These are phyloP conservation scores for Vireo griseus DNA, from an alignment of 2,797 vertebrate species.

Conservation along the genomic window DNA sequence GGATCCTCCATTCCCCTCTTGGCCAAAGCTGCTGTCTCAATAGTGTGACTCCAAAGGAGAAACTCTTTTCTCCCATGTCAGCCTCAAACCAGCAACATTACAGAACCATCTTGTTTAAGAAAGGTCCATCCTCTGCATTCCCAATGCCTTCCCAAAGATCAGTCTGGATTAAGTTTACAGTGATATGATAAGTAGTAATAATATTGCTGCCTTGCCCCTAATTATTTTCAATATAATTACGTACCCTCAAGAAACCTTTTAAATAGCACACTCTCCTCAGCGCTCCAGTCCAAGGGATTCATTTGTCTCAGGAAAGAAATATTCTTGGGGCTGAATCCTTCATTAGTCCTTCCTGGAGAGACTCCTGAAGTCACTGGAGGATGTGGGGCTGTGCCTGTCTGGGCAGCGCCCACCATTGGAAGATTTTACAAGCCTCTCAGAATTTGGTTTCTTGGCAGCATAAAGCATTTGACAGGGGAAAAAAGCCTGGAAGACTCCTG, in stretches of 20 bases:
- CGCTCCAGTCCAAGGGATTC: not conserved
- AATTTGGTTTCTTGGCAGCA: not conserved
- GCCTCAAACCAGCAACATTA: not conserved
- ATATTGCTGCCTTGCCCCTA: conserved; percentile 41
- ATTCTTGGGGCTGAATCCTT: conserved; percentile 43
- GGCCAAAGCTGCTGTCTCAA: not conserved
- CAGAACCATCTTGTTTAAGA: not conserved
- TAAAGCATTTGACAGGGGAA: not conserved
- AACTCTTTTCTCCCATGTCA: not conserved
- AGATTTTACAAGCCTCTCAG: not conserved
- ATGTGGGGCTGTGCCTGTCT: not conserved
- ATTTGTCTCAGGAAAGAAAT: conserved; percentile 33
- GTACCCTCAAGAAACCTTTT: conserved; percentile 68
- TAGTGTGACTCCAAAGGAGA: not conserved
- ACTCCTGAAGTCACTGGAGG: not conserved
- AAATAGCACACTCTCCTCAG: conserved; percentile 30
- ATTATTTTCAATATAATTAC: conserved; percentile 62
- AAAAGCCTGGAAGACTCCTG: not conserved
- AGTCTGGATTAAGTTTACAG: conserved; percentile 43
- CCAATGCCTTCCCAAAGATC: not conserved
- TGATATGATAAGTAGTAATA: conserved; percentile 66
- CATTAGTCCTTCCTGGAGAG: not conserved
- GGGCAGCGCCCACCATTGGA: not conserved
- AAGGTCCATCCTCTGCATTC: not conserved
- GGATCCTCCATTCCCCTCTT: not conserved